These are phyloP conservation scores for Poecilia wingei DNA, from an alignment of 2,797 vertebrate genomes.

Conservation along the genomic window DNA sequence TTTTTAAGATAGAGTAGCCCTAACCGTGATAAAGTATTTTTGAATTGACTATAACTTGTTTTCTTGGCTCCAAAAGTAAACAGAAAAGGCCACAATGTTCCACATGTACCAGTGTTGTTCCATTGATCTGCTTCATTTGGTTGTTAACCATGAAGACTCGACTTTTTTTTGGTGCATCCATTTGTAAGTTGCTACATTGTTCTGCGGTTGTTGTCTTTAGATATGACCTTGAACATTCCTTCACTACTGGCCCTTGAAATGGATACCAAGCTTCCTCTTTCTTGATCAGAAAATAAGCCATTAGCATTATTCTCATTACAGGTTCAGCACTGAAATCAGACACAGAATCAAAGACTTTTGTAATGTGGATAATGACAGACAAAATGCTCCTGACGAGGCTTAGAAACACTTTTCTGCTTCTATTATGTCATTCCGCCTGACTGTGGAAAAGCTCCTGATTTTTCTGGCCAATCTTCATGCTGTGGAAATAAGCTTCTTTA, in stretches of 20 bases:
- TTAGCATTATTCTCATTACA: constrained; percentile 61
- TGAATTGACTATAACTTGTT: background rate
- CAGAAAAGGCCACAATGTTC: background rate
- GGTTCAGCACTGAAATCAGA: constrained; percentile 68
- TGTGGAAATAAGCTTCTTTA: background rate
- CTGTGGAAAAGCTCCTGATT: background rate
- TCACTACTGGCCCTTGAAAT: constrained; percentile 62
- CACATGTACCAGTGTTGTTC: background rate
- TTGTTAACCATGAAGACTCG: constrained; percentile 3
- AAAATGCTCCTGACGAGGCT: constrained; percentile 34
- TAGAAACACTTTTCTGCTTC: constrained; percentile 6
- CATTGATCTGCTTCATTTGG: constrained; percentile 34
- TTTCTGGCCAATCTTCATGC: background rate
- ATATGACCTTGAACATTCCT: constrained; percentile 53
- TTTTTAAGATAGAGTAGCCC: background rate
- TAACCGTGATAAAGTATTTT: background rate
- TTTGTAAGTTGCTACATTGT: background rate
- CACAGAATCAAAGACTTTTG: constrained; percentile 64
- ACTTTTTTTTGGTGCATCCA: background rate
- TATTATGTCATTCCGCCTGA: background rate
- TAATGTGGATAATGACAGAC: constrained; percentile 46
- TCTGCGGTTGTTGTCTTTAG: background rate
- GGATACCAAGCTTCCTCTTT: constrained; percentile 50
- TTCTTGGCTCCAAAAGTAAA: background rate
- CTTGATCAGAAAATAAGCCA: constrained; percentile 49